Evolutionary conservation across 2,113 vertebrate genomes (phyloP), one percentile per base, ranked within the genome.

Genomic region (Otus sunia): DNA sequence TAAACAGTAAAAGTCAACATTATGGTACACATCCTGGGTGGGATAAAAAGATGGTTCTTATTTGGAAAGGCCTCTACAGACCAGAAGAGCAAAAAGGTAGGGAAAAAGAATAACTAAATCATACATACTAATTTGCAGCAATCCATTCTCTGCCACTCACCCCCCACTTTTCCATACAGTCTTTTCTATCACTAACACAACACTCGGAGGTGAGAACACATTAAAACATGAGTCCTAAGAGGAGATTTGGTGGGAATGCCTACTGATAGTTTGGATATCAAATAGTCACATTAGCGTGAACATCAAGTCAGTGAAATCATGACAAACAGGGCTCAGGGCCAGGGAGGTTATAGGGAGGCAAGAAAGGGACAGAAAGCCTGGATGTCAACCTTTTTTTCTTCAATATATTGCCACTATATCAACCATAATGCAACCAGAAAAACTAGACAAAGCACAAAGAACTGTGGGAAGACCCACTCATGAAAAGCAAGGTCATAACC

Each of bases 1-100:
- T 3, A 52, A 74, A 58, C 11, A 58, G 5, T 12, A 47, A 4
- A 67, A 64, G 23, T 23, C 32, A 83, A 39, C 11, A 67, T 3
- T 2, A 1, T 0, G 2, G 39, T 41, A 78, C 29, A 26, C 9
- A 30, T 21, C 20, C 37, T 43, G 12, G 29, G 20, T 9, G 8
- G 12, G 37, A 71, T 30, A 81, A 75, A 75, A 68, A 56, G 22
- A n/a, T 9, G 6, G 26, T 11, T 88, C 25, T 64, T n/a, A 50
- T 37, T 79, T 72, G 10, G 58, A 92, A 81, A 91, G 30, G 15
- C 4, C 17, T 79, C 29, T 32, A 43, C 3, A 68, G 37, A 88
- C 21, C 17, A 39, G 11, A 82, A 64, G 11, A 45, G 4, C 10
- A 15, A 87, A 68, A 56, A 47, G 2, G 2, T 3, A 4, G 15